phyloP scores from a whole-genome alignment of 1,140 invertebrate genomes.

The Aphis gossypii region DNA sequence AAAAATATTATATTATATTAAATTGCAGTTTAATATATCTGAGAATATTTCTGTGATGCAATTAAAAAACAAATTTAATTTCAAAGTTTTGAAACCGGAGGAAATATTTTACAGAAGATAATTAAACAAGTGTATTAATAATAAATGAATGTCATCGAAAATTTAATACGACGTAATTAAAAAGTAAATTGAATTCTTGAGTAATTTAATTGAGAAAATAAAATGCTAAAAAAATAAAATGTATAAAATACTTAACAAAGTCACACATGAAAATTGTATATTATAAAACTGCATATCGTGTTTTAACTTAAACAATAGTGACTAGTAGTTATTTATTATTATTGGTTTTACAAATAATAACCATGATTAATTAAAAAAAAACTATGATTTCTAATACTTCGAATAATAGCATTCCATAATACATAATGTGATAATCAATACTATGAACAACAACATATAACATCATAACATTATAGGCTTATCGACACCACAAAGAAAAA shows the following conservation, averaged over 20 bases:
- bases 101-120: background rate
- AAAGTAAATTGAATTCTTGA: conserved; percentile 18
- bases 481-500: background rate
- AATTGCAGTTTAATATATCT: background rate
- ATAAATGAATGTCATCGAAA: conserved; percentile 16
- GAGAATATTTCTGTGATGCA: background rate
- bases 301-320: background rate
- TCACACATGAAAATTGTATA: background rate
- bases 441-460: background rate
- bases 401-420: background rate
- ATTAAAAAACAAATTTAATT: background rate
- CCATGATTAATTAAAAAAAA: background rate
- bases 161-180: background rate
- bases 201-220: background rate
- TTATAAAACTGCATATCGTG: background rate
- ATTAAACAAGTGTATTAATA: conserved; percentile 29
- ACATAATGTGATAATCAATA: background rate
- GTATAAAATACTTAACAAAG: background rate
- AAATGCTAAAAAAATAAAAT: background rate
- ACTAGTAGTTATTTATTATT: background rate
- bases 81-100: background rate
- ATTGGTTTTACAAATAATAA: background rate
- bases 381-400: background rate
- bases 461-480: background rate
- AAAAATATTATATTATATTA: background rate